Percentiles rank a stretch among this genome's conserved stretches.
phyloP scores from a whole-genome alignment of 2,888 invertebrate species.

The Torymus texanus region DNA sequence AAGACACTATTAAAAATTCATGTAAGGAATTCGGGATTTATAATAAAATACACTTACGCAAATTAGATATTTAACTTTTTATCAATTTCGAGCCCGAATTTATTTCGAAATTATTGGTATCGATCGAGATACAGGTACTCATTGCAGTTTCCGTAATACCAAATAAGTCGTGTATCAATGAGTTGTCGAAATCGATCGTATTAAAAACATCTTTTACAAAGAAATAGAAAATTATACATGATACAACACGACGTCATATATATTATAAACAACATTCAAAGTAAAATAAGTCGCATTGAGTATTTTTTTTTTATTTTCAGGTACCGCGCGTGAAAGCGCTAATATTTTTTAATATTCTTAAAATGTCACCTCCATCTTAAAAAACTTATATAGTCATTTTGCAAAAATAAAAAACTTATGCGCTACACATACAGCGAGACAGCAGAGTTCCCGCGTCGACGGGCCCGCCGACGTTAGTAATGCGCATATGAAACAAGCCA shows the following conservation, averaged over 20 bases:
- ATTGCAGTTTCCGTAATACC: constrained; percentile 35
- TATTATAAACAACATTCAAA: constrained; percentile 46
- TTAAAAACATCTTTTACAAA: constrained; percentile 50
- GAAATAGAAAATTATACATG: constrained; percentile 48
- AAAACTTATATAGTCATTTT: constrained; percentile 36
- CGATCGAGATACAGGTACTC: constrained; percentile 44
- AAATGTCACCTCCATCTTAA: constrained; percentile 6
- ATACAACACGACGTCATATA: constrained; percentile 47
- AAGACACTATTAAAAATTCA: too few species aligned
- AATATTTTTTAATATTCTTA: constrained; percentile 20
- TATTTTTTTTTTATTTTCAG: constrained; percentile 45
- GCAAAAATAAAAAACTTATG: constrained; percentile 43
- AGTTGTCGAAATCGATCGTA: constrained; percentile 41
- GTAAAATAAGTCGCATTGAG: constrained; percentile 47
- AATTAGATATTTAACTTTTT: background rate
- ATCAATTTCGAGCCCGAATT: constrained; percentile 51
- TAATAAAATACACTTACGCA: too few species aligned
- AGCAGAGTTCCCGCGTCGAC: constrained; percentile 19
- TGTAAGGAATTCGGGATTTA: too few species aligned
- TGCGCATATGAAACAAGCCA: constrained; percentile 3
- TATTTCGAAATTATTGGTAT: constrained; percentile 50
- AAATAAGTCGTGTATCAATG: constrained; percentile 43
- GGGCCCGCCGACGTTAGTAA: background rate
- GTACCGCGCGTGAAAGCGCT: constrained; percentile 49
- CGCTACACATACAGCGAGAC: constrained; percentile 26